Base-by-base conservation (phyloP, 1,140 invertebrate species). In the Drosophila novamexicana region DNA sequence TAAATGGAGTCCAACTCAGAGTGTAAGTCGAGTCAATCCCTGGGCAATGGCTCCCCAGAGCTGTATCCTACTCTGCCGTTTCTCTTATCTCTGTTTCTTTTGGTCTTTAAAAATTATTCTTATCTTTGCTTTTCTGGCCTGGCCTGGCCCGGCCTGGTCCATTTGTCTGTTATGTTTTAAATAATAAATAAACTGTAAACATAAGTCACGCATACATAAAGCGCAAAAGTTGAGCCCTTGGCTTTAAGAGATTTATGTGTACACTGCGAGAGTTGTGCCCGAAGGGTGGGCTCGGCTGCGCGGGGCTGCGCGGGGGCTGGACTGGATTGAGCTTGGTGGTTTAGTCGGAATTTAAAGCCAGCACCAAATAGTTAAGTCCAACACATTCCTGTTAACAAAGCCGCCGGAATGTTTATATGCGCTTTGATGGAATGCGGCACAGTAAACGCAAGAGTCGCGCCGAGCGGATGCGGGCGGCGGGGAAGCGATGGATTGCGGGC, bases 151-250 rank as follows among this genome's bases (percentile, higher is more conserved):
- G 22, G 3, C 22, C 22, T 58, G 29, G 64, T 71, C 65, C 81
- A 81, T 86, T 81, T 81, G 75, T 86, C 68, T 88, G 83, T 79
- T 75, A 67, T 73, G 76, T 86, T 88, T 86, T 86, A 88, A 86
- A 86, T 86, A 86, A 86, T 86, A 86, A 86, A 86, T 86, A 86
- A 86, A 86, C 83, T 86, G 83, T 88, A 88, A 86, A 88, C 83
- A 88, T 86, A 88, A 88, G 83, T 86, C 82, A 88, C 83, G 83
- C 76, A 83, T 74, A 88, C 67, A 62, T 57, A 62, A 78, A 66
- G 79, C 66, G 56, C 76, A 66, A 82, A 86, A 73, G 83, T 88
- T 82, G 75, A 88, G 76, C 83, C 83, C 44, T 40, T 36, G 64
- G 75, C 80, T 75, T 65, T 66, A 75, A 68, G 72, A 81, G 79